phyloP scores from a whole-genome alignment of 2,888 invertebrate species.

The Marasmarcha lunaedactyla region DNA sequence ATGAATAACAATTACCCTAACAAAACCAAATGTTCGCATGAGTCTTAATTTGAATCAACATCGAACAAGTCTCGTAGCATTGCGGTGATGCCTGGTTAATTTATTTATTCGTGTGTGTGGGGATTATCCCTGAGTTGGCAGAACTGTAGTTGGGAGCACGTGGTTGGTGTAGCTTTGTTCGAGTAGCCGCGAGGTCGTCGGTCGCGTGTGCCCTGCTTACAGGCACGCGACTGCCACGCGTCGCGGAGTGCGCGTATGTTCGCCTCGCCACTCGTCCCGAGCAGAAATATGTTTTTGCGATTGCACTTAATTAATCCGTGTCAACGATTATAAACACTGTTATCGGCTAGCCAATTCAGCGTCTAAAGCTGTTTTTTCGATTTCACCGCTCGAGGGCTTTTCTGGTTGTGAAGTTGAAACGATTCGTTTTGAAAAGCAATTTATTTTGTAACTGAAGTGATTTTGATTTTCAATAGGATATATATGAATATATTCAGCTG shows the following conservation, averaged over 20 bases:
- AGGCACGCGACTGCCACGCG: constrained; percentile 30
- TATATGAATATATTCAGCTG: too few relatives aligned
- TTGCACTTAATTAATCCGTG: constrained; percentile 61
- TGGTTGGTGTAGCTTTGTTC: constrained; percentile 16
- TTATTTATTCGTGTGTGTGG: constrained; percentile 54
- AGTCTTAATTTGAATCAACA: constrained; percentile 36
- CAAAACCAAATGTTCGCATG: constrained; percentile 33
- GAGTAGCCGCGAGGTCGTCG: constrained; percentile 19
- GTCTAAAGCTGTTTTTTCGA: not conserved
- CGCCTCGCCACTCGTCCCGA: constrained; percentile 47
- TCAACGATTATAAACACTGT: constrained; percentile 29
- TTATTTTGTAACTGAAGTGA: too few relatives aligned
- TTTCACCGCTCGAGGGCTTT: not conserved
- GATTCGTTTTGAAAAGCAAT: not conserved
- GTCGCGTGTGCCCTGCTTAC: constrained; percentile 12
- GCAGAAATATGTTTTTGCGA: constrained; percentile 48
- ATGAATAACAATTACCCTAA: too few relatives aligned
- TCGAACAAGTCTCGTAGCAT: constrained; percentile 23
- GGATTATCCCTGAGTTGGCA: constrained; percentile 60
- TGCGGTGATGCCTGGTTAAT: constrained; percentile 38
- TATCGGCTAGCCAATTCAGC: constrained; percentile 13
- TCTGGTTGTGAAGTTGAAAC: not conserved
- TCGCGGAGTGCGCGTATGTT: constrained; percentile 45
- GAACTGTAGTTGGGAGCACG: constrained; percentile 22
- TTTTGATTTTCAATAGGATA: too few relatives aligned